Percentiles rank a stretch among this genome's conserved stretches.
phyloP scores from a whole-genome alignment of 2,797 vertebrate species.

The Crenuchus spilurus region DNA sequence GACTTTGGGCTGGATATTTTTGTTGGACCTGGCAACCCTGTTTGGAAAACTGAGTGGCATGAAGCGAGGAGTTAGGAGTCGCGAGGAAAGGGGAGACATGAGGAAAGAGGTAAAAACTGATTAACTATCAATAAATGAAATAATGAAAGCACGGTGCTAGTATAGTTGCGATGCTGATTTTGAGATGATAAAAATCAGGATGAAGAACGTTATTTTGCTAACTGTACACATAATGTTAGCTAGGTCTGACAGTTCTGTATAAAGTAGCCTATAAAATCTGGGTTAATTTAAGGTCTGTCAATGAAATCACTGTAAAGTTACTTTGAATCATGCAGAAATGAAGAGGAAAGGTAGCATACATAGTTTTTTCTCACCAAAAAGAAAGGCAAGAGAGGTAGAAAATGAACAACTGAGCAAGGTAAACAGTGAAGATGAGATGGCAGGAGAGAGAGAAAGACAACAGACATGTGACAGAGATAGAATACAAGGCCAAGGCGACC shows the following conservation, averaged over 20 bases:
- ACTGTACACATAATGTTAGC: too few species aligned
- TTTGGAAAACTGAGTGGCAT: too few species aligned
- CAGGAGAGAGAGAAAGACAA: neutral
- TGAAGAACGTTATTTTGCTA: neutral
- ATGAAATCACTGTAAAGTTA: too few species aligned
- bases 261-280: neutral
- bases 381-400: conserved; percentile 4
- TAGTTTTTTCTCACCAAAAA: conserved; percentile 5
- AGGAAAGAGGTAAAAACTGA: too few species aligned
- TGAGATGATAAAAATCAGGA: neutral
- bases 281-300: neutral
- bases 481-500: neutral
- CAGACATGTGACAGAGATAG: neutral
- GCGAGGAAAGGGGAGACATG: neutral
- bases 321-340: neutral
- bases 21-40: too few species aligned
- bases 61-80: conserved; percentile 6
- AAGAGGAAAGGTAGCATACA: neutral
- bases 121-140: neutral
- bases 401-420: conserved; percentile 2
- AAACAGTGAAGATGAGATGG: conserved; percentile 1
- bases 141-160: neutral
- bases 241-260: too few species aligned
- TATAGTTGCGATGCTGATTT: neutral
- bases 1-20: too few species aligned